phyloP scores from a whole-genome alignment of 2,888 invertebrate species.

The Lucinisca nassula region DNA sequence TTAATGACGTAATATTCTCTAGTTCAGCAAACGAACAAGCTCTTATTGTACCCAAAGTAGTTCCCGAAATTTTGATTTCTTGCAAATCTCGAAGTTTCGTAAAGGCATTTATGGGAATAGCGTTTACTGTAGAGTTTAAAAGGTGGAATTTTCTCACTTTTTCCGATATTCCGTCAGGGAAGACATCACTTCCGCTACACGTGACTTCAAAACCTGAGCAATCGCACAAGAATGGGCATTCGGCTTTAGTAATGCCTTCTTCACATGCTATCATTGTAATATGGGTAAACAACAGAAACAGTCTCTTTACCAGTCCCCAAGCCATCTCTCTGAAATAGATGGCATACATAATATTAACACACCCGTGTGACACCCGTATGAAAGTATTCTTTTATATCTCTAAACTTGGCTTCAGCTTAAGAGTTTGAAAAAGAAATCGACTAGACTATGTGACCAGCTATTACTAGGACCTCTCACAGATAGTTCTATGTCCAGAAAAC shows the following conservation, averaged over 20 bases:
- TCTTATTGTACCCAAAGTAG: slow-evolving; percentile 29
- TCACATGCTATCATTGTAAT: neutral
- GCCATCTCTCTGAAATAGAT: too few species aligned
- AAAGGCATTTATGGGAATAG: slow-evolving; percentile 50
- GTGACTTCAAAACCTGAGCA: neutral
- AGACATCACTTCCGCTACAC: slow-evolving; percentile 45
- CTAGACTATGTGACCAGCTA: too few species aligned
- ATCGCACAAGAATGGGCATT: slow-evolving; percentile 54
- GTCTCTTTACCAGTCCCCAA: too few species aligned
- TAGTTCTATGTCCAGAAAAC: too few species aligned
- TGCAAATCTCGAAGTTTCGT: slow-evolving; percentile 15
- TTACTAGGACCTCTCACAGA: too few species aligned
- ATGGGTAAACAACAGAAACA: too few species aligned
- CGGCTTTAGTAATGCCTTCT: neutral
- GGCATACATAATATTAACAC: too few species aligned
- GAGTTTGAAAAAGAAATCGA: too few species aligned
- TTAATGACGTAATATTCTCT: slow-evolving; percentile 31
- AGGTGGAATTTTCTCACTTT: slow-evolving; percentile 41
- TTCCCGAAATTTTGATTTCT: slow-evolving; percentile 26
- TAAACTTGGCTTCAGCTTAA: too few species aligned
- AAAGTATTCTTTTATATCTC: too few species aligned
- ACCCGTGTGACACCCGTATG: too few species aligned
- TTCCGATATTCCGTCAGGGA: slow-evolving; percentile 47
- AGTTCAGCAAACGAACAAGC: slow-evolving; percentile 63
- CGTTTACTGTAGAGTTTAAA: slow-evolving; percentile 33